Conservation (phyloP, 2,113 vertebrate species). For the Aspidoscelis tigris region DNA sequence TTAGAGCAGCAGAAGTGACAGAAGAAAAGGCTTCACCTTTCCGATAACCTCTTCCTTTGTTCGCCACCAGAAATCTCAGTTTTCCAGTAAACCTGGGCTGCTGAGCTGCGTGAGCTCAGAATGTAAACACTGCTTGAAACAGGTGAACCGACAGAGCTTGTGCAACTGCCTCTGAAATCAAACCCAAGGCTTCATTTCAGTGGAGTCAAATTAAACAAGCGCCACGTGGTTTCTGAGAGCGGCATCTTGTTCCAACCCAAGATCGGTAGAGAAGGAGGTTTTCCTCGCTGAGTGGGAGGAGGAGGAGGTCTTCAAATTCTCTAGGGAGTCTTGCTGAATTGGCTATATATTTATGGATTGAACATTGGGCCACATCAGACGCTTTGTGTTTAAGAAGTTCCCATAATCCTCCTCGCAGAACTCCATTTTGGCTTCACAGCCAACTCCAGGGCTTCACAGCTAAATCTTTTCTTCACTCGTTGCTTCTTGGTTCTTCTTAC, state of each 20-base stretch:
- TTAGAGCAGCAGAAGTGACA: slow-evolving; percentile 12
- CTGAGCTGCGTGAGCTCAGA: slow-evolving; percentile 39
- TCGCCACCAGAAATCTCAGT: slow-evolving; percentile 51
- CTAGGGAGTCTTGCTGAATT: not conserved
- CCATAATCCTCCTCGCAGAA: too few relatives aligned
- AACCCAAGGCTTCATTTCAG: slow-evolving; percentile 1
- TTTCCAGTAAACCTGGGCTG: slow-evolving; percentile 17
- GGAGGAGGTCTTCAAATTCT: not conserved
- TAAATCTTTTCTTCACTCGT: too few relatives aligned
- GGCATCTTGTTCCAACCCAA: not conserved
- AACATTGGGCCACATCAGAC: too few relatives aligned
- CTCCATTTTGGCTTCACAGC: too few relatives aligned
- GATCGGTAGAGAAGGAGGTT: rapidly evolving
- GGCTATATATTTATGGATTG: not conserved
- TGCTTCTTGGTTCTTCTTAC: too few relatives aligned
- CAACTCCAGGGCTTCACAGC: too few relatives aligned
- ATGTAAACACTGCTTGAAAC: slow-evolving; percentile 63
- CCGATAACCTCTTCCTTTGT: slow-evolving; percentile 54
- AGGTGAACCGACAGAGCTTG: slow-evolving; percentile 26
- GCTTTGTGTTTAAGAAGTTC: too few relatives aligned
- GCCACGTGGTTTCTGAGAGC: rapidly evolving
- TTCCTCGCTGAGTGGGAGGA: not conserved
- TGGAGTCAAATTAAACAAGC: not conserved
- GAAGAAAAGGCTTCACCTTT: slow-evolving; percentile 32
- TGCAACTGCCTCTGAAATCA: slow-evolving; percentile 42